Evolutionary conservation across 2,888 invertebrate genomes (phyloP).

Genomic region (Acleris holmiana): DNA sequence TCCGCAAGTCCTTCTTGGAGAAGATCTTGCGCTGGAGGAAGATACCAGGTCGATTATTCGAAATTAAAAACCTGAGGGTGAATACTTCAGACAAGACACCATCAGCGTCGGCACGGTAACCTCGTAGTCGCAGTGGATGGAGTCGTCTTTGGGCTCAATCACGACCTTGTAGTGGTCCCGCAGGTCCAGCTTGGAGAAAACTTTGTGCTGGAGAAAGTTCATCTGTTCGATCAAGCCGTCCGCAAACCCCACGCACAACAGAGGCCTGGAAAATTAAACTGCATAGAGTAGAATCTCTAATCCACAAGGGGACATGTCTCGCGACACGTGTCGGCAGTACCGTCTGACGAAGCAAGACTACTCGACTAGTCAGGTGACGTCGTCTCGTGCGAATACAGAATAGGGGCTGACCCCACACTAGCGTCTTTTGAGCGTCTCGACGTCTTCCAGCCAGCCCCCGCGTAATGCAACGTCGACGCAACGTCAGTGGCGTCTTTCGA

Average conservation of each 20-base stretch:
- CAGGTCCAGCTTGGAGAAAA: constrained; percentile 59
- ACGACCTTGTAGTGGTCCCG: constrained; percentile 60
- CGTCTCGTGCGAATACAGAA: too few relatives aligned
- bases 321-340: too few relatives aligned
- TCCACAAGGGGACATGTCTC: too few relatives aligned
- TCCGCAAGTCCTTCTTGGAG: constrained; percentile 56
- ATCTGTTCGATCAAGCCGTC: constrained; percentile 75
- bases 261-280: constrained; percentile 60
- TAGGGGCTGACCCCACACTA: too few relatives aligned
- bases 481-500: too few relatives aligned
- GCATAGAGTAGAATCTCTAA: too few relatives aligned
- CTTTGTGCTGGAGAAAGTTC: constrained; percentile 68
- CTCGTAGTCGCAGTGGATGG: constrained; percentile 58
- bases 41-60: constrained; percentile 45
- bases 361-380: too few relatives aligned
- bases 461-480: too few relatives aligned
- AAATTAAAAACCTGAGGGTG: constrained; percentile 75
- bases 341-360: too few relatives aligned
- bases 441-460: too few relatives aligned
- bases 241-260: constrained; percentile 74
- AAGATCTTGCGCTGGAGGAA: constrained; percentile 65
- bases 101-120: constrained; percentile 58
- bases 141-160: constrained; percentile 64
- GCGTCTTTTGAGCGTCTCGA: too few relatives aligned
- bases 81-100: constrained; percentile 80